Base-by-base conservation (phyloP, 1,140 invertebrate species). In the Drosophila ficusphila region DNA sequence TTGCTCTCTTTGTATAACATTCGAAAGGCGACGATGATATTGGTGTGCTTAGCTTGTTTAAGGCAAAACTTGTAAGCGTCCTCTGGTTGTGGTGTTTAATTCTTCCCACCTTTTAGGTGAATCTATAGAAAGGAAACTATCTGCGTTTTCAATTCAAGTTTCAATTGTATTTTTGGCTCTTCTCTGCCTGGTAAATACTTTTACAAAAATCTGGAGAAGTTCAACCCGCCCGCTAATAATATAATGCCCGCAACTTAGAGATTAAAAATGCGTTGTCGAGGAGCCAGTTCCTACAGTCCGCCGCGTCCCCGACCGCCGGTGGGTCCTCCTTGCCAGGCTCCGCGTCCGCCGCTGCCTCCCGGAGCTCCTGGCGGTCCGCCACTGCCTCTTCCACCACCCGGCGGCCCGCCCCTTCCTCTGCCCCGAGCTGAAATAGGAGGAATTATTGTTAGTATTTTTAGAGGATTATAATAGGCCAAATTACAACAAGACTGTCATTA, bases 1-100 rank as follows among this genome's bases (percentile, higher is more conserved):
- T 94, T 94, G 93, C 93, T 94, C 93, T 94, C 93, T 94, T 94
- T 94, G 93, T 93, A 92, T 92, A 92, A 92, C 89, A 91, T 91
- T 91, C 90, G 90, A 90, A 67, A 72, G 74, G 61, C 89, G 56
- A 58, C 89, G 62, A 57, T 53, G 23, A 38, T 49, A 53, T 51
- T 9, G 14, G 21, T 69, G 33, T 79, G 39, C 36, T 64, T 60
- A 31, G 38, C 8, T 6, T 2, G 41, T 51, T 38, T 31, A 23
- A 25, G 34, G 25, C 14, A 25, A 52, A 34, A 51, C 73, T 53
- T 61, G 60, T 64, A 74, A 65, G 36, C 36, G 64, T 51, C 36
- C 16, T 19, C 27, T 42, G 62, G 62, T 51, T 46, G 0, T 64
- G 33, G 58, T 42, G 12, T n/a, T n/a, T 76, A 52, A 76, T 79